Evolutionary conservation across 2,888 invertebrate genomes (phyloP).

Genomic region (Diogma glabrata): DNA sequence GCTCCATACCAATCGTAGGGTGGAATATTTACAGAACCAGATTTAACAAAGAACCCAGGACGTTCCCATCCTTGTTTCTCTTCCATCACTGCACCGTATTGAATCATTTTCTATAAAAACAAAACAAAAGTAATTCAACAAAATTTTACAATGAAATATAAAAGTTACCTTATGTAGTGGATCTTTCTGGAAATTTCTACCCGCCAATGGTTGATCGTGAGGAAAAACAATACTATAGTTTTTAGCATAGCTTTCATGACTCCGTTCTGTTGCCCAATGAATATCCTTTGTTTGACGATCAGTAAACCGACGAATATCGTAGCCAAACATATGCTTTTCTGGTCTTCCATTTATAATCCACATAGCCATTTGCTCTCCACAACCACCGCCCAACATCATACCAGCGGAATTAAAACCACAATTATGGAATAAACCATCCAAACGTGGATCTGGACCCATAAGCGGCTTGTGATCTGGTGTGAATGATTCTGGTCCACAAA

Average conservation of each 20-base stretch:
- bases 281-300: slow-evolving; percentile 55
- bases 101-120: slow-evolving; percentile 47
- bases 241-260: slow-evolving; percentile 78
- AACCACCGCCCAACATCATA: slow-evolving; percentile 85
- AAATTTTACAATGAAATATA: not conserved
- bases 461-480: slow-evolving; percentile 86
- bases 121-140: no score
- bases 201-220: slow-evolving; percentile 71
- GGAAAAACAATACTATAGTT: slow-evolving; percentile 77
- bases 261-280: slow-evolving; percentile 68
- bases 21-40: slow-evolving; percentile 43
- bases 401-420: slow-evolving; percentile 87
- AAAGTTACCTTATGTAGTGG: slow-evolving; percentile 43
- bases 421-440: slow-evolving; percentile 65
- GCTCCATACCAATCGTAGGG: slow-evolving; percentile 81
- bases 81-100: slow-evolving; percentile 78
- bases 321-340: slow-evolving; percentile 71
- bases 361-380: slow-evolving; percentile 69
- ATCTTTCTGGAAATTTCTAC: slow-evolving; percentile 56
- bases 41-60: slow-evolving; percentile 64
- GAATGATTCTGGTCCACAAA: slow-evolving; percentile 86
- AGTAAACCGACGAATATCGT: slow-evolving; percentile 76
- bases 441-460: slow-evolving; percentile 61
- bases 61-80: slow-evolving; percentile 76
- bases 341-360: slow-evolving; percentile 80